Evolutionary conservation across 2,113 vertebrate species (phyloP), one percentile per base, ranked within the genome.

Genomic region (Acrocephalus kingi): DNA sequence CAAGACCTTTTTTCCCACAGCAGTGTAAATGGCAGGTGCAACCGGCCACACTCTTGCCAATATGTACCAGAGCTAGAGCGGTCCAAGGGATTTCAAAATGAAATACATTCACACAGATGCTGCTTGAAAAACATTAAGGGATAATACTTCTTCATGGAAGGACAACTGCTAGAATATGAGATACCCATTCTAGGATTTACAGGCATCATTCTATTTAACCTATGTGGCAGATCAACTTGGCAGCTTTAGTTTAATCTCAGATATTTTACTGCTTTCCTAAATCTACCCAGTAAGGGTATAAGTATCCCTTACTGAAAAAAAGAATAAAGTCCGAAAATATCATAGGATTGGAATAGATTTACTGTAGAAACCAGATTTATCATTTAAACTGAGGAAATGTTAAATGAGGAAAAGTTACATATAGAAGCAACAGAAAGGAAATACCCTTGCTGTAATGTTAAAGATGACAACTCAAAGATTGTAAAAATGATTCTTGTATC

Each of bases 171-270:
- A 77, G 15, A 95, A 82, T 49, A 62, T 19, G 23, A 90, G 43
- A 55, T 43, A 41, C 18, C 55, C 18, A 43, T 76, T 51, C n/a
- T 46, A 87, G 51, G 63, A 55, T 61, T 41, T 80, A 63, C 18
- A 45, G 43, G 6, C 25, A 83, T 82, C 67, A 43, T 17, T 77
- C 45, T 87, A 7, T 68, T 81, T 90, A 76, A 87, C 37, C 11
- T 93, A 61, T 61, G 13, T 56, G 25, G 16, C 49, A 87, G 64
- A 80, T 84, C 39, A 74, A 72, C 56, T 78, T 76, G 49, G 8
- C 31, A 88, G 64, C 35, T 82, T 87, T 59, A 72, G 13, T 80
- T 96, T 94, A 68, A 95, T 81, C 64, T 89, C 55, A 80, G 59
- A 84, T 84, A 41, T 52, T 89, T 82, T 79, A 84, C 33, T 76